A percentile compares a stretch with the other conserved stretches of the same genome.
phyloP scores from a whole-genome alignment of 2,888 invertebrate species.

The Polydrusus tereticollis region DNA sequence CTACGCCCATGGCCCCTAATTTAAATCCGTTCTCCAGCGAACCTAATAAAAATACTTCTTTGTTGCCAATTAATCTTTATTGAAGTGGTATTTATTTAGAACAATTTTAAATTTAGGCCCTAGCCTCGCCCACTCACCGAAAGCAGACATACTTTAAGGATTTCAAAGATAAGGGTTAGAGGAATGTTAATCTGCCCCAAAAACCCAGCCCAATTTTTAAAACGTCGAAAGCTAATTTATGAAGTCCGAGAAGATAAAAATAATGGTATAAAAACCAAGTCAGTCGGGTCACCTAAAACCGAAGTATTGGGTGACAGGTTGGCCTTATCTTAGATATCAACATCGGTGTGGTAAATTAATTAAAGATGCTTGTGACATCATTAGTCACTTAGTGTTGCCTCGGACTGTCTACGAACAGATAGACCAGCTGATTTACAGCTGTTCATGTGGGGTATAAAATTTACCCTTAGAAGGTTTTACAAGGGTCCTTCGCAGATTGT shows the following conservation, averaged over 20 bases:
- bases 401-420: constrained; percentile 62
- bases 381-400: constrained; percentile 64
- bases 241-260: constrained; percentile 49
- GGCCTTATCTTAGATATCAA: constrained; percentile 63
- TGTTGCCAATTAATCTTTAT: too few relatives aligned
- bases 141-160: constrained; percentile 28
- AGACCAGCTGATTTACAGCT: constrained; percentile 62
- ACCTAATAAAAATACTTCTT: too few relatives aligned
- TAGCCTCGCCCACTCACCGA: not conserved
- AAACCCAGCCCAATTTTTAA: constrained; percentile 48
- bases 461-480: constrained; percentile 42
- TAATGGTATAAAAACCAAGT: constrained; percentile 42
- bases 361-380: constrained; percentile 65
- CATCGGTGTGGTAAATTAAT: constrained; percentile 64
- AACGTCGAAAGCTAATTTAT: constrained; percentile 53
- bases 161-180: constrained; percentile 20
- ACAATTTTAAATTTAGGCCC: not conserved
- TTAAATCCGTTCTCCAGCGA: too few relatives aligned
- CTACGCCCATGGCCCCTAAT: too few relatives aligned
- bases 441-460: constrained; percentile 56
- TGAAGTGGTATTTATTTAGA: too few relatives aligned
- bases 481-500: constrained; percentile 32
- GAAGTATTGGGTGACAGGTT: constrained; percentile 56
- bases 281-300: constrained; percentile 38
- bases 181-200: constrained; percentile 42